Conservation (phyloP, 2,113 vertebrate genomes). For the Vicugna pacos region DNA sequence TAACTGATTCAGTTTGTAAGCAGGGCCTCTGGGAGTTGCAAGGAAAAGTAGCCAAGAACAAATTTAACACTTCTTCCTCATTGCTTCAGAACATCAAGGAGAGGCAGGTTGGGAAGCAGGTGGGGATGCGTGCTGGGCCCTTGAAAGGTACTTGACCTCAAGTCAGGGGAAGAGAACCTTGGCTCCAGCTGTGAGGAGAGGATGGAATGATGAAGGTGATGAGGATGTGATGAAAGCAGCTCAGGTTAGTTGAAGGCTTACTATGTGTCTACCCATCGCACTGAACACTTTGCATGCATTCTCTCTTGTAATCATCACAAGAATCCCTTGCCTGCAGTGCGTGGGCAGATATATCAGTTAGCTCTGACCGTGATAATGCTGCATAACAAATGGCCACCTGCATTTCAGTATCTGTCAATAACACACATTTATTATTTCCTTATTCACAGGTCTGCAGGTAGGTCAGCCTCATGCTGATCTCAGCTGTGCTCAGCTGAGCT, state of each 20-base stretch:
- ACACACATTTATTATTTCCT: too few relatives aligned
- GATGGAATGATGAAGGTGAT: rapidly evolving
- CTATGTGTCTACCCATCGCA: too few relatives aligned
- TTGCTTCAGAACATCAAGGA: conserved; percentile 88
- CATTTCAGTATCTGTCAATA: not conserved
- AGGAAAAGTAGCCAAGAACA: conserved; percentile 92
- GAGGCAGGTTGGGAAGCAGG: conserved; percentile 55
- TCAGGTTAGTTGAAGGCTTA: not conserved
- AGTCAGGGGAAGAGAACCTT: not conserved
- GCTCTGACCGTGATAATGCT: not conserved
- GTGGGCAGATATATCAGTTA: not conserved
- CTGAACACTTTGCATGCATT: too few relatives aligned
- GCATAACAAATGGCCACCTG: not conserved
- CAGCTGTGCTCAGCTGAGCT: too few relatives aligned
- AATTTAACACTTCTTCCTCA: conserved; percentile 89
- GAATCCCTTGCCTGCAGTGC: not conserved
- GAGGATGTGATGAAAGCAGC: too few relatives aligned
- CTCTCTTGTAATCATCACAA: not conserved
- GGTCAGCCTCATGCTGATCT: too few relatives aligned
- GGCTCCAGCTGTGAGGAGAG: not conserved
- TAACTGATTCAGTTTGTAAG: conserved; percentile 93
- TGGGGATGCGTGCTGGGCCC: not conserved
- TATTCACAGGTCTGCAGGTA: too few relatives aligned
- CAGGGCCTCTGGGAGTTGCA: conserved; percentile 90
- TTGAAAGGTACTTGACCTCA: conserved; percentile 42